A percentile compares a stretch with the other conserved stretches of the same genome.
phyloP scores from a whole-genome alignment of 2,113 vertebrate species.

The Rhinoderma darwinii region DNA sequence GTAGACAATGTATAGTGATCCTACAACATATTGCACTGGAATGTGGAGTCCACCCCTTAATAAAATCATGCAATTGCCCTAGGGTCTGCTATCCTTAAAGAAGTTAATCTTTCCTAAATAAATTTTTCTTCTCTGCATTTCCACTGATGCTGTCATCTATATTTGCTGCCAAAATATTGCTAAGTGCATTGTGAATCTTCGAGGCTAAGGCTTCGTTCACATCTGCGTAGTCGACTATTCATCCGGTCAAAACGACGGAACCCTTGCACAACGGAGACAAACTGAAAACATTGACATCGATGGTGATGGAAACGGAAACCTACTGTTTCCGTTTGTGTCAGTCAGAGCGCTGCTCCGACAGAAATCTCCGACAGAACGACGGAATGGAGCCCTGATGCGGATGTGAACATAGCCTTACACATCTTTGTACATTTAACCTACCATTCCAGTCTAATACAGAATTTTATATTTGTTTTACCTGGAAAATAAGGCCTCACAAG shows the following conservation, averaged over 20 bases:
- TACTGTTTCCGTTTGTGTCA: too few relatives aligned
- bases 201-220: too few relatives aligned
- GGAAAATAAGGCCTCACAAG: neutral
- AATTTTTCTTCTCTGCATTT: constrained; percentile 25
- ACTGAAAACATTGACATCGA: too few relatives aligned
- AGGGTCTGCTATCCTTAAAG: neutral
- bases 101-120: constrained; percentile 6
- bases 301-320: too few relatives aligned
- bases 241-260: too few relatives aligned
- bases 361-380: too few relatives aligned
- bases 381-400: too few relatives aligned
- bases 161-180: constrained; percentile 30
- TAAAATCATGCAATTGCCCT: constrained; percentile 1
- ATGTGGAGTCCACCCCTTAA: constrained; percentile 25
- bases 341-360: too few relatives aligned
- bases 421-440: neutral
- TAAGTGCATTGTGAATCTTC: neutral
- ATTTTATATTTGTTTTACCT: neutral
- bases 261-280: too few relatives aligned
- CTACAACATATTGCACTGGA: neutral
- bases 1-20: neutral
- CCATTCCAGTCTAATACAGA: neutral
- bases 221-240: too few relatives aligned
- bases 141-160: constrained; percentile 33
- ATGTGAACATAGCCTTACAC: too few relatives aligned